A percentile compares a stretch with the other conserved stretches of the same genome.
phyloP scores from a whole-genome alignment of 2,797 vertebrate species.

The Mionectes olivaceus region DNA sequence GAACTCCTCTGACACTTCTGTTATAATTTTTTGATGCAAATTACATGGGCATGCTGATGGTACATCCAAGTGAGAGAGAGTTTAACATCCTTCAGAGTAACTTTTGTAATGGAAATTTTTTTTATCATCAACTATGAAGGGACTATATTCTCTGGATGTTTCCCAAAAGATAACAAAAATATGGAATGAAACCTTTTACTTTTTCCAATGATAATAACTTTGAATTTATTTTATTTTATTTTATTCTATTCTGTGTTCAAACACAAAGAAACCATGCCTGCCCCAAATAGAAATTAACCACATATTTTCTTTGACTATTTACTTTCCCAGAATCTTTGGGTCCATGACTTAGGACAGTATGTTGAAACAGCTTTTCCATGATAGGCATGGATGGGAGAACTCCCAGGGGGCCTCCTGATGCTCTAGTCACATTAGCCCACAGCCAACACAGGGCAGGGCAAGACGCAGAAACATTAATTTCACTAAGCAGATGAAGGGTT shows the following conservation, averaged over 20 bases:
- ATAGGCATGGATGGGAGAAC: neutral
- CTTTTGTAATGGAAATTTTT: neutral
- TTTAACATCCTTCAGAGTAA: neutral
- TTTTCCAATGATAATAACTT: neutral
- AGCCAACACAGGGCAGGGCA: neutral
- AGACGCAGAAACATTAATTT: neutral
- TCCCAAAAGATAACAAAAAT: neutral
- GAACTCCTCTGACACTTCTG: conserved; percentile 2
- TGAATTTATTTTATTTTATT: neutral
- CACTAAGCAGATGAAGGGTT: neutral
- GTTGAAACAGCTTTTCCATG: neutral
- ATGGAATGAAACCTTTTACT: neutral
- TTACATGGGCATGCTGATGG: neutral
- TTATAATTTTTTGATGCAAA: neutral
- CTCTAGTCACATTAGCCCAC: neutral
- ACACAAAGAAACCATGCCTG: neutral
- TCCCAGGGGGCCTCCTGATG: neutral
- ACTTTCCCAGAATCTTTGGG: neutral
- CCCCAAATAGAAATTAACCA: neutral
- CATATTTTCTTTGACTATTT: neutral
- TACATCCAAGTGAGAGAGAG: neutral
- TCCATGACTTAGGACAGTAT: neutral
- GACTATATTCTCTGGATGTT: neutral
- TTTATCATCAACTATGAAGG: neutral
- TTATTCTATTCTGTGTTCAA: neutral